These are phyloP conservation scores for Rosalia funebris DNA, from an alignment of 2,888 invertebrate species.

Conservation along the genomic window DNA sequence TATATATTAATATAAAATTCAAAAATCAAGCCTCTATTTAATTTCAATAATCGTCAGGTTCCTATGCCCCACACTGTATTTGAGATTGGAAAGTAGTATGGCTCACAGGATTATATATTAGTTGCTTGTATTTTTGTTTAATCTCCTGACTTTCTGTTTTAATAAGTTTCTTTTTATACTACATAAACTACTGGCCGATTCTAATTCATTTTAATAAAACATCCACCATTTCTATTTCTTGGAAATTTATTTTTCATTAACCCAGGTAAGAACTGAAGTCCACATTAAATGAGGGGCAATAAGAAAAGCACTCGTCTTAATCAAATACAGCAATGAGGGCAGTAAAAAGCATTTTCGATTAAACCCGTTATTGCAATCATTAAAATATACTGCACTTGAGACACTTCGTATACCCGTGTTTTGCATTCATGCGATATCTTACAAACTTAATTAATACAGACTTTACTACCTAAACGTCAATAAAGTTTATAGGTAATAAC, in stretches of 20 bases:
- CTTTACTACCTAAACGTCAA: constrained; percentile 11
- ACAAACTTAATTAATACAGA: constrained; percentile 22
- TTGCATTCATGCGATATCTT: constrained; percentile 7
- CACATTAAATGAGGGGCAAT: not conserved
- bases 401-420: constrained; percentile 5
- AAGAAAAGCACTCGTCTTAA: not conserved
- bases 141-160: too few species aligned
- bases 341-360: constrained; percentile 7
- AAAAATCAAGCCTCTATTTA: too few species aligned
- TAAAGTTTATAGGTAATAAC: constrained; percentile 18
- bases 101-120: too few species aligned
- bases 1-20: too few species aligned
- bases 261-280: not conserved
- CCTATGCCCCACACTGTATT: too few species aligned
- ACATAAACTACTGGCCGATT: too few species aligned
- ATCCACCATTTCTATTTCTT: too few species aligned
- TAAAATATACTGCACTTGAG: constrained; percentile 22
- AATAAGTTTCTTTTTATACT: too few species aligned
- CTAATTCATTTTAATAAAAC: too few species aligned
- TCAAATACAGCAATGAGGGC: not conserved
- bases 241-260: not conserved
- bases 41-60: too few species aligned
- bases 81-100: too few species aligned
- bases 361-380: constrained; percentile 10
- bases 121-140: too few species aligned